Evolutionary conservation across 2,113 vertebrate genomes (phyloP).

Genomic region (Otocyon megalotis): DNA sequence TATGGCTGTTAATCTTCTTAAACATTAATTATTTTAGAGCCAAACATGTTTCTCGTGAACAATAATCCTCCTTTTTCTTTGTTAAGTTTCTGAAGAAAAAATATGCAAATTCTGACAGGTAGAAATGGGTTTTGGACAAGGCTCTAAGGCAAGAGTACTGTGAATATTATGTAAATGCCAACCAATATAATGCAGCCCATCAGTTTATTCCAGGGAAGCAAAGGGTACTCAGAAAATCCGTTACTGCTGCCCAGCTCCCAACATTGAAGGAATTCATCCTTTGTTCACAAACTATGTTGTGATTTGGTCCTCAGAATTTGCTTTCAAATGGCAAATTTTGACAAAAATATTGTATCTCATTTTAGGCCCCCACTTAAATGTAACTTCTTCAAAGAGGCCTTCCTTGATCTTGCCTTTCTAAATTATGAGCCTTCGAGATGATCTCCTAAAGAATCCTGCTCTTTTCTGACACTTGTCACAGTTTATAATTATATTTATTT

Average conservation of each 20-base stretch:
- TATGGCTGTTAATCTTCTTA: slow-evolving; percentile 68
- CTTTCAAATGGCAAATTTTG: slow-evolving; percentile 33
- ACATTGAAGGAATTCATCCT: slow-evolving; percentile 43
- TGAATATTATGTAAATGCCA: slow-evolving; percentile 72
- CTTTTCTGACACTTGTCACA: not conserved
- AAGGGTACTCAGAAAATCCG: not conserved
- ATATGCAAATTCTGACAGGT: slow-evolving; percentile 74
- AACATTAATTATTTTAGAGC: slow-evolving; percentile 70
- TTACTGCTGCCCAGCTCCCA: not conserved
- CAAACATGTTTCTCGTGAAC: slow-evolving; percentile 62
- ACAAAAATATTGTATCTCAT: slow-evolving; percentile 45
- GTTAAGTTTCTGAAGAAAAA: slow-evolving; percentile 69
- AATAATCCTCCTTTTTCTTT: slow-evolving; percentile 67
- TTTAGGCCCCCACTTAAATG: not conserved
- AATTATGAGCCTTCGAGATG: not conserved
- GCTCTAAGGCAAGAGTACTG: slow-evolving; percentile 53
- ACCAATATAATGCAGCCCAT: slow-evolving; percentile 20
- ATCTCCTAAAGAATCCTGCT: not conserved
- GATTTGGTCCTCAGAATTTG: slow-evolving; percentile 46
- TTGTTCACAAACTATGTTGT: slow-evolving; percentile 65
- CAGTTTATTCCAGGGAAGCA: slow-evolving; percentile 22
- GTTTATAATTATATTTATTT: not conserved
- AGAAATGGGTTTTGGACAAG: slow-evolving; percentile 72
- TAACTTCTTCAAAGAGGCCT: not conserved
- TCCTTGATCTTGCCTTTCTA: slow-evolving; percentile 3